phyloP scores from a whole-genome alignment of 1,140 invertebrate species.

The Campoletis sonorensis region DNA sequence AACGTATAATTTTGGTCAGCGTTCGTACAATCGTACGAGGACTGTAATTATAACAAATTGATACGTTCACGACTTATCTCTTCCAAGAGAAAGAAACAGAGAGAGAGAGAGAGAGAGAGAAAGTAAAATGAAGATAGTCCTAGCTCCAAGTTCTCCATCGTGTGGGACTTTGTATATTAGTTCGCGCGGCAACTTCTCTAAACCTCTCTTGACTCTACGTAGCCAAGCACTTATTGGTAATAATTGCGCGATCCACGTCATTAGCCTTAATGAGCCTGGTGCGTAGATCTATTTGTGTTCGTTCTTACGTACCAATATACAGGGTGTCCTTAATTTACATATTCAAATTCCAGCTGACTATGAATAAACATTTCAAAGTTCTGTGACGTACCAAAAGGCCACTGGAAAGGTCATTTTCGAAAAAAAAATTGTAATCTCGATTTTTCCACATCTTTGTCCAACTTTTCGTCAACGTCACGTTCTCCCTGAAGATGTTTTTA shows the following conservation, averaged over 20 bases:
- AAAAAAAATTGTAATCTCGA: no score
- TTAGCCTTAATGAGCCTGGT: slow-evolving; percentile 67
- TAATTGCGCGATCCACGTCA: slow-evolving; percentile 62
- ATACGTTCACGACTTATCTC: slow-evolving; percentile 60
- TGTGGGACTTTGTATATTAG: not conserved
- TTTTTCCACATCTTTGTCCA: no score
- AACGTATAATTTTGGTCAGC: slow-evolving; percentile 53
- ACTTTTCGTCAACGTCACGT: no score
- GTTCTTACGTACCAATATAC: no score
- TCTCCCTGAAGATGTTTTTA: no score
- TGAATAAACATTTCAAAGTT: no score
- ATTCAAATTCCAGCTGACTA: no score
- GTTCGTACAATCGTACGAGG: slow-evolving; percentile 47
- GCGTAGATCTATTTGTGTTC: not conserved
- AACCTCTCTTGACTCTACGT: not conserved
- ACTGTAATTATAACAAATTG: slow-evolving; percentile 69
- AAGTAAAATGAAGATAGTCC: not conserved
- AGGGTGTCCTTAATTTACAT: no score
- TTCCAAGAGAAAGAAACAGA: no score
- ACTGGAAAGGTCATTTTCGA: no score
- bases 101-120: not conserved
- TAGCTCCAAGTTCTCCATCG: not conserved
- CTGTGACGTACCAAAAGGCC: no score
- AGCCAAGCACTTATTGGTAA: slow-evolving; percentile 56
- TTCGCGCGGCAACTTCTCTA: slow-evolving; percentile 34